These are phyloP conservation scores for Alligator sinensis DNA, from an alignment of 2,113 vertebrate species.

Conservation along the genomic window DNA sequence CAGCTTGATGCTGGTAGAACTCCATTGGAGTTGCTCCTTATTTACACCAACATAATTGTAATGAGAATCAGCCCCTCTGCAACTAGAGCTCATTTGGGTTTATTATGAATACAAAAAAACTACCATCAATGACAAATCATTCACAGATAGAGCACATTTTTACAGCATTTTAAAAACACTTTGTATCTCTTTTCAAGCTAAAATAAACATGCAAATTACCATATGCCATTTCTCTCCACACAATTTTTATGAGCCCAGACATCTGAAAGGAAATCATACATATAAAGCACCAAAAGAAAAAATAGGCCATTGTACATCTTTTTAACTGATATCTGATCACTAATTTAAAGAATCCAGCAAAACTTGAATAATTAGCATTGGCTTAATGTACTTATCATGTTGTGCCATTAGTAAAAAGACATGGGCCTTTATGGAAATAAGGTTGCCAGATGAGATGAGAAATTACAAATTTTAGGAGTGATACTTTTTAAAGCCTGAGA, in stretches of 20 bases:
- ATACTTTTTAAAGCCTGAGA: background rate
- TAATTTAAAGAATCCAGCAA: background rate
- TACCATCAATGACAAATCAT: background rate
- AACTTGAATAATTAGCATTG: background rate
- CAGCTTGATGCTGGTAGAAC: background rate
- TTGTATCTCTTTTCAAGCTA: background rate
- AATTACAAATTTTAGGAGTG: background rate
- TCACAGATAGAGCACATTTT: background rate
- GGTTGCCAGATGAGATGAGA: background rate
- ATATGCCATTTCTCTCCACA: background rate
- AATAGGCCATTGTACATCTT: background rate
- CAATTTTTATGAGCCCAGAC: background rate
- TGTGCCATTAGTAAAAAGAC: background rate
- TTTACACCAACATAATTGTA: background rate
- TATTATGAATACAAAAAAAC: background rate
- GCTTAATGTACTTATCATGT: background rate
- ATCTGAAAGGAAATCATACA: background rate
- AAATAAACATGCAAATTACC: conserved; percentile 11
- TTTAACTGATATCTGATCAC: background rate
- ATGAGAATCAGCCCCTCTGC: background rate
- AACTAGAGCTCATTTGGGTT: background rate
- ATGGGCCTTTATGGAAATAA: background rate
- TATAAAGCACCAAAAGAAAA: background rate
- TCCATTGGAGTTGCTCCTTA: background rate
- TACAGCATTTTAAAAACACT: background rate